These are phyloP conservation scores for Microcebus jonahi DNA, from an alignment of 2,113 vertebrate genomes.

Conservation along the genomic window DNA sequence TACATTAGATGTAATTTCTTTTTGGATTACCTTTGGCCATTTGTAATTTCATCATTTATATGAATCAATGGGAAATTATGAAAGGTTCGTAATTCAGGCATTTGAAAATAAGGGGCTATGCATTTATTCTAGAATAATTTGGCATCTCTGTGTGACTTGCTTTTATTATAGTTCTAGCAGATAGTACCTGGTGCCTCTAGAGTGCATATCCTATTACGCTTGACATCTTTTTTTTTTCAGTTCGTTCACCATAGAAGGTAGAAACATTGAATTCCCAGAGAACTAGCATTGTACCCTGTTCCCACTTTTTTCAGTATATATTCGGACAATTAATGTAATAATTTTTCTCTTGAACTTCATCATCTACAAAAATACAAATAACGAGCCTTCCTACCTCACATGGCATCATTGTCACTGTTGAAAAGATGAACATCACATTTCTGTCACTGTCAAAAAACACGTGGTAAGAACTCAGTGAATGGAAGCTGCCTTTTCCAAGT, in stretches of 20 bases:
- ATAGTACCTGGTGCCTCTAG: background rate
- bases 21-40: background rate
- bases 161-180: background rate
- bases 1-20: background rate
- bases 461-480: background rate
- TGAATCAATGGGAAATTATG: background rate
- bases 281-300: background rate
- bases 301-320: background rate
- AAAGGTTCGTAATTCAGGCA: background rate
- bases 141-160: background rate
- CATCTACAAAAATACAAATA: background rate
- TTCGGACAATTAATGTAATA: background rate
- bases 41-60: constrained; percentile 2
- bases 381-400: background rate
- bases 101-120: background rate
- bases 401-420: background rate
- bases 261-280: background rate
- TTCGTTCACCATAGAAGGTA: background rate
- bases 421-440: background rate
- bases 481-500: background rate
- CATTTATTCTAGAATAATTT: constrained; percentile 7
- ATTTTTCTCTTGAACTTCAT: background rate
- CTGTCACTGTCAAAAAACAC: background rate
- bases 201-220: background rate
- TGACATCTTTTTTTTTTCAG: background rate